Evolutionary conservation across 2,113 vertebrate species (phyloP), one percentile per base, ranked within the genome.

Genomic region (Perca flavescens): DNA sequence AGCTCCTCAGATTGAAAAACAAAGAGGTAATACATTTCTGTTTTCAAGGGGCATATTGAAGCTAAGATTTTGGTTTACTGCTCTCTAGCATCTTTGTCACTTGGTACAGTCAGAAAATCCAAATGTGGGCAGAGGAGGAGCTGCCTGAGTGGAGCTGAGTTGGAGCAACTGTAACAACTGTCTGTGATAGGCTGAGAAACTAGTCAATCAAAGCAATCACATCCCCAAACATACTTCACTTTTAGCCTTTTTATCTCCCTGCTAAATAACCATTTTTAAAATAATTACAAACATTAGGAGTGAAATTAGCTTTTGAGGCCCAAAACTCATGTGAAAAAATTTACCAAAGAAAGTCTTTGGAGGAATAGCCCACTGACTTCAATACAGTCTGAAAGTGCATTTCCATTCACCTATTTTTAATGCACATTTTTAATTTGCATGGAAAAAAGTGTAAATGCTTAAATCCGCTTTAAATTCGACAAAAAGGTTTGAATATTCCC

Each of bases 121-220:
- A 77, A 28, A 67, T 73, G 28, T 77, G 73, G 78, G 17, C 17
- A 63, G 25, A 16, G 6, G 11, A 56, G 46, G 54, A 69, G 34
- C 3, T 43, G n/a, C 3, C 7, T 46, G 28, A 16, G 13, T 31
- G 49, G 47, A 52, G 14, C 12, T 31, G 28, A 36, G 21, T 1
- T n/a, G 43, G 25, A 52, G 49, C 21, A 15, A 54, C 22, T 47
- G 22, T 6, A 12, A 34, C 13, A 9, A 15, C 17, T 47, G 61
- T 50, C 15, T 50, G 46, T 21, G 56, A 63, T 50, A 12, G 40
- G 52, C 12, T 66, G 53, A 53, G 22, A 34, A 6, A 60, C 3
- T 43, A 43, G 58, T 64, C 80, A 64, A 50, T 62, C 54, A 82
- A 52, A 12, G n/a, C 21, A 3, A 58, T n/a, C 2, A 16, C 0